These are phyloP conservation scores for Erythrocercus mccallii DNA, from an alignment of 2,113 vertebrate genomes.

Conservation along the genomic window DNA sequence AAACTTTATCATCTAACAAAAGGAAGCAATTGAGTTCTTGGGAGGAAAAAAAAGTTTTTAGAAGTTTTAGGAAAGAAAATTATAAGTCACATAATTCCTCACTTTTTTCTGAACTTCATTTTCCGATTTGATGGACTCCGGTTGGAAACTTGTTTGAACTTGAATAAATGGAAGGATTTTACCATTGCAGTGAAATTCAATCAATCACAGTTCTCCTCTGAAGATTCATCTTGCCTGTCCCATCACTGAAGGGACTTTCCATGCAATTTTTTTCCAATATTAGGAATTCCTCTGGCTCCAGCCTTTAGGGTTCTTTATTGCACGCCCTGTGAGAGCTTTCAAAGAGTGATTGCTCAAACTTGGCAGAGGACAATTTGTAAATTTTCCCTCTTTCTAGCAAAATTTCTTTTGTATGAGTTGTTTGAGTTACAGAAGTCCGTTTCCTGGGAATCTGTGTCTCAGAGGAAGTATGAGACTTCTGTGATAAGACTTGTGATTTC, in stretches of 20 bases:
- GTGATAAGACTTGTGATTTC: not conserved
- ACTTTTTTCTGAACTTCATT: not conserved
- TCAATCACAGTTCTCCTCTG: not conserved
- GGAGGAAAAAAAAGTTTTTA: not conserved
- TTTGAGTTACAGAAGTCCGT: not conserved
- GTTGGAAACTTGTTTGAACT: not conserved
- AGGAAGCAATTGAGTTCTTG: not conserved
- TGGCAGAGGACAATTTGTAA: not conserved
- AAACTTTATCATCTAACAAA: not conserved
- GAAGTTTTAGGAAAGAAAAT: not conserved
- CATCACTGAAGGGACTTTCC: constrained; percentile 26
- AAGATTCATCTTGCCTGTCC: not conserved
- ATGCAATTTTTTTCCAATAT: not conserved
- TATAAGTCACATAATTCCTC: not conserved
- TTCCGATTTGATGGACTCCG: not conserved
- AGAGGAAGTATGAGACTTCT: not conserved
- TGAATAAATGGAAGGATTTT: constrained; percentile 2
- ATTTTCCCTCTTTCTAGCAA: not conserved
- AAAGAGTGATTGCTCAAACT: not conserved
- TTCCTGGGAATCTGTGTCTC: not conserved
- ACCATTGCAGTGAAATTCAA: not conserved
- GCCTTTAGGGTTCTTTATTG: not conserved
- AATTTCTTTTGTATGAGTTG: not conserved
- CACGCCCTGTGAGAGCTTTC: not conserved
- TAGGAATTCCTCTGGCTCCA: constrained; percentile 25